These are phyloP conservation scores for Drosophila austrosaltans DNA, from an alignment of 2,888 invertebrate genomes.

Conservation along the genomic window DNA sequence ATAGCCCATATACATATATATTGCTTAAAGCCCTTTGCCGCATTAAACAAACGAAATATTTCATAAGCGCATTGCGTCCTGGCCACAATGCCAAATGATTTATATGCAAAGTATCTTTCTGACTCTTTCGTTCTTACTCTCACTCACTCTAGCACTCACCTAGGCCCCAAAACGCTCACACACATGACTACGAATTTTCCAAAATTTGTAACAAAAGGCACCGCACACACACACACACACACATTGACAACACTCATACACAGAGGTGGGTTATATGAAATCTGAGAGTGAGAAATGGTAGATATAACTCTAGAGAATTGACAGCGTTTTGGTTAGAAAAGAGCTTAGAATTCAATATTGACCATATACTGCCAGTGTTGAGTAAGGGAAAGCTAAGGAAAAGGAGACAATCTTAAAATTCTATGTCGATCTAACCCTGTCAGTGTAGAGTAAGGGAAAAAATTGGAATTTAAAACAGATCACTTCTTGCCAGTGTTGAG, in stretches of 20 bases:
- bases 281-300: neutral
- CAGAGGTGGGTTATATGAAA: neutral
- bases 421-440: too few relatives aligned
- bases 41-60: slow-evolving; percentile 69
- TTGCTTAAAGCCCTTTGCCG: slow-evolving; percentile 47
- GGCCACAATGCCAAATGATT: slow-evolving; percentile 71
- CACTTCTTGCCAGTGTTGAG: too few relatives aligned
- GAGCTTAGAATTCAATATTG: slow-evolving; percentile 1
- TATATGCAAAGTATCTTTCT: slow-evolving; percentile 63
- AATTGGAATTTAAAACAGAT: neutral
- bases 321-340: slow-evolving; percentile 39
- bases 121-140: slow-evolving; percentile 36
- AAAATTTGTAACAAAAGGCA: slow-evolving; percentile 46
- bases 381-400: too few relatives aligned
- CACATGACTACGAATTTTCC: slow-evolving; percentile 44
- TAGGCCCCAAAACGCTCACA: slow-evolving; percentile 45
- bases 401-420: too few relatives aligned
- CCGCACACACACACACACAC: slow-evolving; percentile 14
- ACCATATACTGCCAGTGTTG: too few relatives aligned
- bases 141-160: slow-evolving; percentile 25
- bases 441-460: too few relatives aligned
- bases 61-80: slow-evolving; percentile 72
- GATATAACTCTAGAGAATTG: slow-evolving; percentile 33
- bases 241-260: slow-evolving; percentile 16
- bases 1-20: neutral